Base-by-base conservation (phyloP, 2,888 invertebrate genomes). In the Rhagophthalmus giganteus region DNA sequence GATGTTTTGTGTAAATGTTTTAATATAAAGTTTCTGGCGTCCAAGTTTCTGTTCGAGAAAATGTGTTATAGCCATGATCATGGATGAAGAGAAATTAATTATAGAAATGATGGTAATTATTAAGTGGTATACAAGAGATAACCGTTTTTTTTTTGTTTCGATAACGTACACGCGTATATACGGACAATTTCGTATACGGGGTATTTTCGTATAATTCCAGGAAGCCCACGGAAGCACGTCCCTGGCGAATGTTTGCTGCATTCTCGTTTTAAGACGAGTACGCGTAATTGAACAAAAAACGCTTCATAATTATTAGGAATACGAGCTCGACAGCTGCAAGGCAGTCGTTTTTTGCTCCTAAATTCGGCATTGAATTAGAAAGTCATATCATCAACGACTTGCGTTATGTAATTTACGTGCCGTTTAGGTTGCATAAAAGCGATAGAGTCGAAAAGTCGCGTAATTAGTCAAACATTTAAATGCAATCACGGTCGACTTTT, bases 81-180 rank as follows among this genome's bases (percentile, higher is more conserved):
- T 25, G 47, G 52, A 52, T 47, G 52, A 41, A 20, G 46, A 52
- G 10, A 41, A 52, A 37, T 33, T 52, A 9, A 2, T 47, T 25
- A 34, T 14, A 2, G 52, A 52, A 41, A 52, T 52, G 52, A 52
- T 52, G 52, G 52, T 52, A 52, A 40, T 14, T 32, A 32, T 14
- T 2, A 14, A 4, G 32, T 12, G 30, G 12, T 27, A 9, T n/a
- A 2, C n/a, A n/a, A n/a, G n/a, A 27, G 10, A 27, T 27, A 27
- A 27, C 10, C n/a, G 27, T 4, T 2, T 14, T 4, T 14, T 10
- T 10, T 6, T 27, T 10, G 10, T 30, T 13, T 11, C 10, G 10
- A 12, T 11, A 2, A 30, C 11, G 11, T 8, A 24, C 24, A 24
- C 9, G 11, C 9, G n/a, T n/a, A n/a, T n/a, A n/a, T 27, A 9